These are phyloP conservation scores for Hepsetus odoe DNA, from an alignment of 2,113 vertebrate species.

Conservation along the genomic window DNA sequence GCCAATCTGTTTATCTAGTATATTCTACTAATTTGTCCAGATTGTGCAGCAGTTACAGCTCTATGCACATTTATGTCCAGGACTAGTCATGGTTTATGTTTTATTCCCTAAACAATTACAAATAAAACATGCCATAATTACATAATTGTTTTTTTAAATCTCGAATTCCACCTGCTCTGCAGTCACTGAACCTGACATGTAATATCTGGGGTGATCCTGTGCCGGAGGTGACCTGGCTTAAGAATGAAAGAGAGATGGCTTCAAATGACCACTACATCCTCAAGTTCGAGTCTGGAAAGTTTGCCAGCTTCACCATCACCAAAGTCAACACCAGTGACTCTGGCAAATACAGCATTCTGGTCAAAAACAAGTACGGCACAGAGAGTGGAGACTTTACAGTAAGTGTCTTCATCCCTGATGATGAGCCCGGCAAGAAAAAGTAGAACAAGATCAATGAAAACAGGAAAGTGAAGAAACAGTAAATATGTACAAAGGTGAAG, in stretches of 20 bases:
- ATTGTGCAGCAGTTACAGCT: too few species aligned
- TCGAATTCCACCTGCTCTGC: conserved; percentile 18
- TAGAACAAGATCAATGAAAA: conserved; percentile 57
- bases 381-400: conserved; percentile 96
- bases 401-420: conserved; percentile 95
- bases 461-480: conserved; percentile 33
- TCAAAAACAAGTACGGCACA: conserved; percentile 96
- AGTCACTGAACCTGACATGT: conserved; percentile 97
- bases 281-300: conserved; percentile 88
- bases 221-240: conserved; percentile 95
- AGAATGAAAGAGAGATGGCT: conserved; percentile 86
- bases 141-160: not conserved
- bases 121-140: too few species aligned
- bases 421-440: conserved; percentile 74
- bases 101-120: too few species aligned
- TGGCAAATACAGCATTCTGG: conserved; percentile 94
- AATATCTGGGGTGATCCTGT: conserved; percentile 91
- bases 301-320: conserved; percentile 88
- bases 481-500: conserved; percentile 66
- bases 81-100: too few species aligned
- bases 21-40: too few species aligned
- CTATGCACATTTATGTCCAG: too few species aligned
- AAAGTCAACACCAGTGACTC: conserved; percentile 85
- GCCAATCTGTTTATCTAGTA: too few species aligned
- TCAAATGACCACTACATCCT: conserved; percentile 87